Base-by-base conservation (phyloP, 1,140 invertebrate genomes). In the Sweltsa coloradensis region DNA sequence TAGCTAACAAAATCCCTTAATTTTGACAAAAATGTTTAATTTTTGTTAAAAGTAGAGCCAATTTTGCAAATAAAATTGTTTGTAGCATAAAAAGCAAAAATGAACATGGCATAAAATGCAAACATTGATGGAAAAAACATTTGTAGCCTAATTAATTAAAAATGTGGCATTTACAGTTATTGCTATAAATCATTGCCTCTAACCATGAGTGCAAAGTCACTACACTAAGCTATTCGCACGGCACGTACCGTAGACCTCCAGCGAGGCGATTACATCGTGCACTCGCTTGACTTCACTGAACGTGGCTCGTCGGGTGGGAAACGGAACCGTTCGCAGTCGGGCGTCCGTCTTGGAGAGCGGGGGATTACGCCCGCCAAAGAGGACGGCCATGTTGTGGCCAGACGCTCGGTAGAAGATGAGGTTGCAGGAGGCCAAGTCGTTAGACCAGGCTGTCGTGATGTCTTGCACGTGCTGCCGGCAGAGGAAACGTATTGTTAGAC, bases 401-500 rank as follows among this genome's bases (percentile, higher is more conserved):
- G 79, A 75, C 1, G 87, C 85, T 51, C 86, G 72, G 51, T 83
- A 82, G 43, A 92, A 75, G 34, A 93, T 79, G n/a, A 81, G 57
- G n/a, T 76, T 70, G 58, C 86, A 87, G 18, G 71, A 68, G 16
- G 62, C 68, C 2, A 92, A 66, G 26, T 83, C 72, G 11, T 68
- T 60, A 18, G 70, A 64, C 88, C 88, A 92, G 1, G 68, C 63
- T 9, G 72, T 61, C 24, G 90, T 55, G 24, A 90, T 73, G 11
- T 84, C 80, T 73, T 83, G 77, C 5, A 91, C 73, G 59, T 90
- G 83, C 84, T 90, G 60, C n/a, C n/a, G n/a, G n/a, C n/a, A n/a
- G n/a, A n/a, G n/a, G n/a, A n/a, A n/a, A n/a, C n/a, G n/a, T n/a
- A n/a, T n/a, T n/a, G n/a, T n/a, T n/a, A n/a, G n/a, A n/a, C n/a